A percentile compares a stretch with the other conserved stretches of the same genome.
Conservation (phyloP, 1,140 invertebrate species). For the Hylaeus anthracinus region DNA sequence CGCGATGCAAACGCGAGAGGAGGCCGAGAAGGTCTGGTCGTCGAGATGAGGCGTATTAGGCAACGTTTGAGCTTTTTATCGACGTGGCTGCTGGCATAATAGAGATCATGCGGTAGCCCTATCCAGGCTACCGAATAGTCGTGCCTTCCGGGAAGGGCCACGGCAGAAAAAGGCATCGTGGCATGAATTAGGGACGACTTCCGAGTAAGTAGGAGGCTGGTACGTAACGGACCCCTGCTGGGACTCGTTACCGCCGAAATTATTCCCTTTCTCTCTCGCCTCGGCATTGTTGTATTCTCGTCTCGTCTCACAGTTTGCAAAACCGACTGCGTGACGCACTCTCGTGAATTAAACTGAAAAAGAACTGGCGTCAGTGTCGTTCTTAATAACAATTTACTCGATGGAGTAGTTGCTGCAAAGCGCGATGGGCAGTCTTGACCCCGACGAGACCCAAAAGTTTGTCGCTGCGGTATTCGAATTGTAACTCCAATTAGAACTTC, state of each 20-base stretch:
- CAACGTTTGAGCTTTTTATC: constrained; percentile 51
- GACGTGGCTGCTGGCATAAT: constrained; percentile 44
- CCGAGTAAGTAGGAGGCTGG: constrained; percentile 58
- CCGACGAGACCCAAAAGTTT: too few species aligned
- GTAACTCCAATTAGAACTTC: too few species aligned
- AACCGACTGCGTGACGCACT: too few species aligned
- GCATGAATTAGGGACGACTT: constrained; percentile 68
- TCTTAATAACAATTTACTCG: too few species aligned
- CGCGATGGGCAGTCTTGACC: too few species aligned
- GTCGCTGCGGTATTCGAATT: too few species aligned
- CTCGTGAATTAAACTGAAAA: too few species aligned
- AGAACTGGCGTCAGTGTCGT: too few species aligned
- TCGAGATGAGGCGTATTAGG: constrained; percentile 5
- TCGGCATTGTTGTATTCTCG: not conserved
- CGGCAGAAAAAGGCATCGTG: constrained; percentile 53
- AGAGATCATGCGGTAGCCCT: constrained; percentile 48
- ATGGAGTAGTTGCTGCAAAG: too few species aligned
- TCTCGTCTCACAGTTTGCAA: not conserved
- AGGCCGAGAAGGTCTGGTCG: not conserved
- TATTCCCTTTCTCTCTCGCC: constrained; percentile 8
- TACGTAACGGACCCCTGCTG: constrained; percentile 22
- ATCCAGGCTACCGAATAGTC: constrained; percentile 47
- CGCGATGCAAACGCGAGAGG: too few species aligned
- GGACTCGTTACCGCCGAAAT: constrained; percentile 32
- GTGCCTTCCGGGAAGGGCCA: constrained; percentile 56